Evolutionary conservation across 2,888 invertebrate genomes (phyloP), one percentile per base, ranked within the genome.

Genomic region (Listrodromus nycthemerus): DNA sequence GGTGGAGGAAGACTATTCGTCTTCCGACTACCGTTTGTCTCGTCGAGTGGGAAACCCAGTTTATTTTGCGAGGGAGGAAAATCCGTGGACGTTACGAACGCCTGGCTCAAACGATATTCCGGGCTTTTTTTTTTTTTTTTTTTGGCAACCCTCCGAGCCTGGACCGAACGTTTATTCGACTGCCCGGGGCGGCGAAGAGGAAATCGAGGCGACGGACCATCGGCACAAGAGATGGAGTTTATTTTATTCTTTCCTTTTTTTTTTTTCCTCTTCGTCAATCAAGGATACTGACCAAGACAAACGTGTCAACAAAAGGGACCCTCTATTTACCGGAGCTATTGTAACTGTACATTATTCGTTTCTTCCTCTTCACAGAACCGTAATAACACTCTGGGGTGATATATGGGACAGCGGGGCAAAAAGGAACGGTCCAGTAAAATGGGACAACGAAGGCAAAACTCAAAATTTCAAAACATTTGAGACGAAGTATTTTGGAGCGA

Each of bases 21-120:
- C 74, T 78, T 70, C 65, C 69, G 52, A 61, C 73, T 69, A 45
- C 52, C 82, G 82, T 82, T 78, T 78, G 78, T 82, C 82, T 74
- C 73, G 73, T 69, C 67, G 73, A 52, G 58, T 71, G 73, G 48
- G 50, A 63, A 50, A 50, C 21, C 41, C 63, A 65, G 78, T 82
- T 82, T 78, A 75, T 82, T 70, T 66, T 13, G 41, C 24, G 37
- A 33, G 55, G 66, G 50, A 58, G 65, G 74, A 58, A 76, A 82
- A 55, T 69, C 69, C 67, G 63, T n/a, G 33, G 69, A 74, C 27
- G 55, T 41, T 79, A 69, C 74, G 74, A 82, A 74, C 48, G 78
- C 30, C 48, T 41, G 55, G 33, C 63, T 63, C 65, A 58, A 30
- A 61, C 45, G 61, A 79, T 70, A 74, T 82, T 69, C 74, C 82